Evolutionary conservation across 2,797 vertebrate genomes (phyloP).

Genomic region (Streptopelia turtur): DNA sequence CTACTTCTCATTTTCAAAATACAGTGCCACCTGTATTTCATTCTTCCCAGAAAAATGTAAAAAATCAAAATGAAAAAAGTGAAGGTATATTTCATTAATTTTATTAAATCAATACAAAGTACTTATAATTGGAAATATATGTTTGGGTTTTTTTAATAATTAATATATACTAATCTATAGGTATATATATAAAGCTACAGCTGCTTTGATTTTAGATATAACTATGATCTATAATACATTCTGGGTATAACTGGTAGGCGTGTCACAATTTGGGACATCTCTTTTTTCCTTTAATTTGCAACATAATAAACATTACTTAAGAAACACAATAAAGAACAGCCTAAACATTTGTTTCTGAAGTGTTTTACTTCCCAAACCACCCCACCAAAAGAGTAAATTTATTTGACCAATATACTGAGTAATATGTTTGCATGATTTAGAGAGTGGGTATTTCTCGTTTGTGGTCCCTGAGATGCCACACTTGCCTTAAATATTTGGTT

Average conservation of each 20-base stretch:
- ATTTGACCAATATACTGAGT: neutral
- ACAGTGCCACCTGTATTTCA: neutral
- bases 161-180: neutral
- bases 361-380: neutral
- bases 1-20: neutral
- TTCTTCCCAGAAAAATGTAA: neutral
- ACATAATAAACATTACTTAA: neutral
- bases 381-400: fast-evolving
- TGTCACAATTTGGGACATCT: neutral
- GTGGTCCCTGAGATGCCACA: neutral
- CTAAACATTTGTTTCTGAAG: neutral
- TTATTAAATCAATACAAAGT: neutral
- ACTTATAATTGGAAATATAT: neutral
- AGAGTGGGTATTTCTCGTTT: neutral
- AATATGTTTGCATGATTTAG: neutral
- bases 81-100: neutral
- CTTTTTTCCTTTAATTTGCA: neutral
- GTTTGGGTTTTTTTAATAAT: neutral
- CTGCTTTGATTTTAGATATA: neutral
- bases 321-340: fast-evolving
- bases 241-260: fast-evolving
- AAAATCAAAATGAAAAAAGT: neutral
- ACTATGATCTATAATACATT: neutral
- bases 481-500: neutral
- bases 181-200: neutral